Evolutionary conservation across 2,888 invertebrate genomes (phyloP).

Genomic region (Notodonta dromedarius): DNA sequence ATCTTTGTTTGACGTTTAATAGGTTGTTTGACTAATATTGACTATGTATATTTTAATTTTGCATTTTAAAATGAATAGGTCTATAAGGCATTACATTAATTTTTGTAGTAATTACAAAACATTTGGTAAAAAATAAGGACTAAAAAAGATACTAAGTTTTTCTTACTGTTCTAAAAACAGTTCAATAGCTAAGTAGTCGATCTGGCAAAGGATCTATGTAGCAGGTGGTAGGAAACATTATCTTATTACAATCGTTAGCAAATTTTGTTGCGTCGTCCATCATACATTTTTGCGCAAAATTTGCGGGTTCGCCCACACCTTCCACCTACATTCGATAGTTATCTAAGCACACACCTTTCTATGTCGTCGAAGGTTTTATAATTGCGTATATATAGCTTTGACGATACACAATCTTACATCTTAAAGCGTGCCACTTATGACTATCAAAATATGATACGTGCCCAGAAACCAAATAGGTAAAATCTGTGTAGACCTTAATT

Average conservation of each 20-base stretch:
- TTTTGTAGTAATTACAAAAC: too few relatives aligned
- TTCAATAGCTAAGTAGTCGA: too few relatives aligned
- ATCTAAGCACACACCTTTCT: slow-evolving; percentile 31
- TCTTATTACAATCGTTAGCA: background rate
- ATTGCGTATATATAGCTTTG: slow-evolving; percentile 22
- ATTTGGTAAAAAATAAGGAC: too few relatives aligned
- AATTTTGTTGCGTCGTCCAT: slow-evolving; percentile 15
- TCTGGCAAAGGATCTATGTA: background rate
- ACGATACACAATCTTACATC: background rate
- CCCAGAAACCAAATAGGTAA: too few relatives aligned
- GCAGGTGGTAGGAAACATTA: background rate
- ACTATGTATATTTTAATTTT: too few relatives aligned
- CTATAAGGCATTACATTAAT: too few relatives aligned
- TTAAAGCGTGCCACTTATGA: background rate
- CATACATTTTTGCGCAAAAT: slow-evolving; percentile 22
- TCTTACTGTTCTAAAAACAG: too few relatives aligned
- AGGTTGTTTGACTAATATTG: too few relatives aligned
- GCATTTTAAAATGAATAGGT: too few relatives aligned
- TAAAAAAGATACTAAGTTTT: too few relatives aligned
- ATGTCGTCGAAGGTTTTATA: slow-evolving; percentile 30
- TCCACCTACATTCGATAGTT: slow-evolving; percentile 25
- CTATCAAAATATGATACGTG: background rate
- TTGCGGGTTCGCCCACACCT: slow-evolving; percentile 24
- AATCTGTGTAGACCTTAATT: too few relatives aligned
- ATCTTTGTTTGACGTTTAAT: too few relatives aligned